Evolutionary conservation across 2,797 vertebrate genomes (phyloP).

Genomic region (Antennarius maculatus): DNA sequence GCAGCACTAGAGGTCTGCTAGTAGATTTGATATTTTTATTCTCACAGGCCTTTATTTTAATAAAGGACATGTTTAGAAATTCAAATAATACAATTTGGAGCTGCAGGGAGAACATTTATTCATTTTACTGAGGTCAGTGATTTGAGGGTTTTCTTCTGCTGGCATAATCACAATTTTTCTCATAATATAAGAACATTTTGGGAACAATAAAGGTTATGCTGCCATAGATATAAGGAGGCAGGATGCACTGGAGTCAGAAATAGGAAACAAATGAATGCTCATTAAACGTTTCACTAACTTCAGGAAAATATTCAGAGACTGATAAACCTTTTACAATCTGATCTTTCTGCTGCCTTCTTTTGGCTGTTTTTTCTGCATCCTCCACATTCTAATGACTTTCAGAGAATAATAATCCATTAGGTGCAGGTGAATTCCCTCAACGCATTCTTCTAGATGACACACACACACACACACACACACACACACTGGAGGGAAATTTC

Average conservation of each 20-base stretch:
- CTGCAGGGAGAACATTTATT: constrained; percentile 2
- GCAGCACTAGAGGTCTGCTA: too few relatives aligned
- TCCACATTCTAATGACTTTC: constrained; percentile 28
- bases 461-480: neutral
- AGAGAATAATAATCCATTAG: constrained; percentile 15
- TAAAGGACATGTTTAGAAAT: neutral
- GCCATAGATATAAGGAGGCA: neutral
- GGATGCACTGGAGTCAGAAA: neutral
- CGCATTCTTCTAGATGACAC: constrained; percentile 43
- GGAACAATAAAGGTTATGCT: neutral
- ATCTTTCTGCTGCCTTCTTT: neutral
- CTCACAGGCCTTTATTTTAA: too few relatives aligned
- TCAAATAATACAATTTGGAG: neutral
- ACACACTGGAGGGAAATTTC: constrained; percentile 33
- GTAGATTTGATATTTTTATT: too few relatives aligned
- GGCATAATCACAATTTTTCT: constrained; percentile 4
- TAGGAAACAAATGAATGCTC: constrained; percentile 3
- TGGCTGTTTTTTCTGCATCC: neutral
- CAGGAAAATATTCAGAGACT: neutral
- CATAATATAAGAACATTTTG: neutral
- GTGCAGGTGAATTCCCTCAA: constrained; percentile 41
- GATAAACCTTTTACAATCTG: neutral
- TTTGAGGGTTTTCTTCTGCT: neutral
- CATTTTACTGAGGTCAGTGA: neutral
- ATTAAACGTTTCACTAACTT: constrained; percentile 1